These are phyloP conservation scores for Oligia fasciuncula DNA, from an alignment of 2,888 invertebrate species.

Conservation along the genomic window DNA sequence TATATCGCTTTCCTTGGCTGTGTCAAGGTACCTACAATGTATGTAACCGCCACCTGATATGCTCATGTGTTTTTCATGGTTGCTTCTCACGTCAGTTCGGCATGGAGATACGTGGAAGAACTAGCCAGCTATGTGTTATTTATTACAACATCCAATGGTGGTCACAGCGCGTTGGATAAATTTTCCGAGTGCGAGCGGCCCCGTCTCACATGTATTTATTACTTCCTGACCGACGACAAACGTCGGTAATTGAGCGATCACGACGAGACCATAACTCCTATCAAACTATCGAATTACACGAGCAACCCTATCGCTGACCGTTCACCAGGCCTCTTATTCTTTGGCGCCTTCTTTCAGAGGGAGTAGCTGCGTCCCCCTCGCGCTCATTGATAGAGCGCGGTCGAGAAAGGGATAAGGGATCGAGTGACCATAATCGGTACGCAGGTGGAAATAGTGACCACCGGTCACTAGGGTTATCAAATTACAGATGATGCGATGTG, in stretches of 20 bases:
- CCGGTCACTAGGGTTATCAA: slow-evolving; percentile 84
- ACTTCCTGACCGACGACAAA: slow-evolving; percentile 84
- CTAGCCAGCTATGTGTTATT: slow-evolving; percentile 56
- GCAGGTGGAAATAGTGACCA: slow-evolving; percentile 86
- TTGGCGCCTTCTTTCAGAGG: slow-evolving; percentile 72
- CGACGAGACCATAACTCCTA: slow-evolving; percentile 80
- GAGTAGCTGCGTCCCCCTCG: slow-evolving; percentile 66
- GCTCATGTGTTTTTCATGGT: slow-evolving; percentile 36
- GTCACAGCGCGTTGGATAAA: slow-evolving; percentile 56
- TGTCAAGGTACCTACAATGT: neutral
- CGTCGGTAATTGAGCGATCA: slow-evolving; percentile 88
- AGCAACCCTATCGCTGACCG: slow-evolving; percentile 79
- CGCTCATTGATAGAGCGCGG: slow-evolving; percentile 19
- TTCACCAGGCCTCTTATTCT: slow-evolving; percentile 70
- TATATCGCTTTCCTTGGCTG: neutral
- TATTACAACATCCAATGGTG: slow-evolving; percentile 54
- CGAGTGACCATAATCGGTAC: slow-evolving; percentile 68
- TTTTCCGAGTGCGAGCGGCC: slow-evolving; percentile 62
- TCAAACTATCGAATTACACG: slow-evolving; percentile 84
- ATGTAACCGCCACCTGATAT: slow-evolving; percentile 35
- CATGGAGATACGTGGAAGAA: slow-evolving; percentile 43
- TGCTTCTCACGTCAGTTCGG: slow-evolving; percentile 29
- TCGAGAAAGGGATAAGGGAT: slow-evolving; percentile 64
- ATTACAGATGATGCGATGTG: slow-evolving; percentile 82
- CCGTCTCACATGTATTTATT: slow-evolving; percentile 80